Evolutionary conservation across 2,888 invertebrate species (phyloP).

Genomic region (Pediacus dermestoides): DNA sequence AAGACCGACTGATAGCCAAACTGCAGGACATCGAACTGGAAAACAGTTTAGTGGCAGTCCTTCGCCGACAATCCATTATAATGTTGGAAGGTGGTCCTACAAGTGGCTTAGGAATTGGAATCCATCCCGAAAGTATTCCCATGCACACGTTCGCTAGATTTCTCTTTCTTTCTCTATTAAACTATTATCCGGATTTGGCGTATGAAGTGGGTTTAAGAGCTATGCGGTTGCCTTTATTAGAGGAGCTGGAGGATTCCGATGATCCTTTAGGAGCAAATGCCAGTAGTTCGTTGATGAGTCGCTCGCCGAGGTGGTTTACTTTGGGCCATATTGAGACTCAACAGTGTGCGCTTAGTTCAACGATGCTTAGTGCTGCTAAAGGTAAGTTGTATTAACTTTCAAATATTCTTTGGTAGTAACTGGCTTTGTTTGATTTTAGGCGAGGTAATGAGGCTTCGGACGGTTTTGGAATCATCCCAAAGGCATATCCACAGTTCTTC

Average conservation of each 20-base stretch:
- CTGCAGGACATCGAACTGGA: constrained; percentile 76
- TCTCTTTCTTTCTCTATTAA: constrained; percentile 72
- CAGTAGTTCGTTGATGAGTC: constrained; percentile 54
- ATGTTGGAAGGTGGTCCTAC: constrained; percentile 74
- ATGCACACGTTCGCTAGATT: constrained; percentile 82
- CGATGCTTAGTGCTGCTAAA: constrained; percentile 70
- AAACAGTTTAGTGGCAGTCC: constrained; percentile 64
- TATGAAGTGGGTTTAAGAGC: constrained; percentile 75
- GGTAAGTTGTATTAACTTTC: constrained; percentile 43
- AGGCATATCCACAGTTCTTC: constrained; percentile 80
- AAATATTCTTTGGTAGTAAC: not conserved
- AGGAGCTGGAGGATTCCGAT: constrained; percentile 65
- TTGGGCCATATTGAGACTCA: constrained; percentile 77
- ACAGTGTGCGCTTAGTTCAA: constrained; percentile 74
- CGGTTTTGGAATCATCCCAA: constrained; percentile 74
- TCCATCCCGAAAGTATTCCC: constrained; percentile 77
- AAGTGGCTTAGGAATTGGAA: constrained; percentile 69
- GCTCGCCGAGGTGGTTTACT: constrained; percentile 74
- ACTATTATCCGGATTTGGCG: constrained; percentile 73
- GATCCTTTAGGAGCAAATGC: constrained; percentile 51
- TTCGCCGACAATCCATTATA: constrained; percentile 65
- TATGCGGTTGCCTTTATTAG: constrained; percentile 74
- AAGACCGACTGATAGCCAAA: constrained; percentile 72
- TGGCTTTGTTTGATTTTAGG: constrained; percentile 37
- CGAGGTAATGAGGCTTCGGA: constrained; percentile 65